Evolutionary conservation across 30 jellyfish, hydroid and myxozoan genomes (phyloP).

Genomic region (Aurelia aurita complex sp. Pacific): DNA sequence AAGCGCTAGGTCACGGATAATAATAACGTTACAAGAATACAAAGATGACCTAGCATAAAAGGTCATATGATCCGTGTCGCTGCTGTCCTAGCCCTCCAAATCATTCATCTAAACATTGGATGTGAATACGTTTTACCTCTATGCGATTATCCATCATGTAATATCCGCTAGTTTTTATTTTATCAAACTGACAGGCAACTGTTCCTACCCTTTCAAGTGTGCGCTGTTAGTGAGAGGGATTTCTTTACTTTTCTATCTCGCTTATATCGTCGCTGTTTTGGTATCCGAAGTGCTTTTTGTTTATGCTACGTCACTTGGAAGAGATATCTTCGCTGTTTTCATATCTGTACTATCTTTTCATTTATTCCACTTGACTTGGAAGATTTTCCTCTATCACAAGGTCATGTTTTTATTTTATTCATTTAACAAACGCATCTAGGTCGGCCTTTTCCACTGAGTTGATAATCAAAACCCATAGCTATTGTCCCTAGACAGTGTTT

Average conservation of each 20-base stretch:
- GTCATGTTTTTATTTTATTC: no score
- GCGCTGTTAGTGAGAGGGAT: slow-evolving; percentile 9
- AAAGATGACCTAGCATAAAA: slow-evolving; percentile 49
- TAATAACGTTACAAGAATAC: slow-evolving; percentile 36
- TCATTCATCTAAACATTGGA: background rate
- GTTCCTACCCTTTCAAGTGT: background rate
- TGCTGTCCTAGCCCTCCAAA: background rate
- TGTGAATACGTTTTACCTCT: background rate
- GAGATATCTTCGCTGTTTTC: no score
- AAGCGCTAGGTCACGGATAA: slow-evolving; percentile 53
- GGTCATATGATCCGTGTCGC: slow-evolving; percentile 40
- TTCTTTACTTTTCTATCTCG: background rate
- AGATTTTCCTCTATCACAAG: no score
- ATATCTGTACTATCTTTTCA: no score
- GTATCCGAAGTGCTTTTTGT: no score
- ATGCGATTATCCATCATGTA: slow-evolving; percentile 15
- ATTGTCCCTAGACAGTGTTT: no score
- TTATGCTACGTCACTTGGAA: no score
- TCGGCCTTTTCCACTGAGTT: no score
- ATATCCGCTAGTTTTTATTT: background rate
- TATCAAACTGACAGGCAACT: background rate
- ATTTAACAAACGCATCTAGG: no score
- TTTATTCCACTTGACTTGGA: no score
- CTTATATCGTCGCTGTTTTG: no score
- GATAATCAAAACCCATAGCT: no score